Conservation (phyloP, 2,888 invertebrate species). For the Ditula angustiorana region DNA sequence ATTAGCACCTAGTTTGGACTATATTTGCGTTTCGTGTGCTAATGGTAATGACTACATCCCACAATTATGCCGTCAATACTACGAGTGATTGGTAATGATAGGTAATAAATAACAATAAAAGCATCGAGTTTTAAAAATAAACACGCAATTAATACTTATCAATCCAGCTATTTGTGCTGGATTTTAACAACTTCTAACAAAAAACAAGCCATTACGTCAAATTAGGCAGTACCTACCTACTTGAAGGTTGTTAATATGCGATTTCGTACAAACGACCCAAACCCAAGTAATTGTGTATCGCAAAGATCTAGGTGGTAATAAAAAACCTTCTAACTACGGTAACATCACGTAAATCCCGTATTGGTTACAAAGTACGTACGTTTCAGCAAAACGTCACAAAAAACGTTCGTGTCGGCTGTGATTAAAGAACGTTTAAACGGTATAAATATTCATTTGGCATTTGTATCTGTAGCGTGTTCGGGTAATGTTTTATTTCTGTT, state of each 20-base stretch:
- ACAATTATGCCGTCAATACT: too few relatives aligned
- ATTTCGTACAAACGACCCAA: constrained; percentile 23
- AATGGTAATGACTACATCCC: too few relatives aligned
- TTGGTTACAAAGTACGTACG: constrained; percentile 43
- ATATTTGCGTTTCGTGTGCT: too few relatives aligned
- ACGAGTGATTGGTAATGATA: too few relatives aligned
- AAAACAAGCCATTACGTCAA: constrained; percentile 11
- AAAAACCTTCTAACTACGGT: constrained; percentile 6
- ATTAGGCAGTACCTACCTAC: constrained; percentile 14
- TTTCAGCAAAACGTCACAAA: constrained; percentile 48
- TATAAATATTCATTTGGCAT: constrained; percentile 77
- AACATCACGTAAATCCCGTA: constrained; percentile 33
- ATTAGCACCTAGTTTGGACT: too few relatives aligned
- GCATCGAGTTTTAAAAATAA: not conserved
- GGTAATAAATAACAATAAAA: not conserved
- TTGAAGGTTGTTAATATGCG: constrained; percentile 18
- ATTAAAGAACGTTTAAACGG: constrained; percentile 78
- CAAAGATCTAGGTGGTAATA: constrained; percentile 20
- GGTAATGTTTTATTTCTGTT: constrained; percentile 53
- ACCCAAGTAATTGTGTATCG: constrained; percentile 15
- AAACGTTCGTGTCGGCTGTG: constrained; percentile 66
- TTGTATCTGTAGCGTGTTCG: constrained; percentile 65
- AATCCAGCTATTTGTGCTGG: not conserved
- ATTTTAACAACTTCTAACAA: not conserved
- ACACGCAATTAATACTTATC: not conserved